These are phyloP conservation scores for Drosophila nigricruria DNA, from an alignment of 2,888 invertebrate species.

Conservation along the genomic window DNA sequence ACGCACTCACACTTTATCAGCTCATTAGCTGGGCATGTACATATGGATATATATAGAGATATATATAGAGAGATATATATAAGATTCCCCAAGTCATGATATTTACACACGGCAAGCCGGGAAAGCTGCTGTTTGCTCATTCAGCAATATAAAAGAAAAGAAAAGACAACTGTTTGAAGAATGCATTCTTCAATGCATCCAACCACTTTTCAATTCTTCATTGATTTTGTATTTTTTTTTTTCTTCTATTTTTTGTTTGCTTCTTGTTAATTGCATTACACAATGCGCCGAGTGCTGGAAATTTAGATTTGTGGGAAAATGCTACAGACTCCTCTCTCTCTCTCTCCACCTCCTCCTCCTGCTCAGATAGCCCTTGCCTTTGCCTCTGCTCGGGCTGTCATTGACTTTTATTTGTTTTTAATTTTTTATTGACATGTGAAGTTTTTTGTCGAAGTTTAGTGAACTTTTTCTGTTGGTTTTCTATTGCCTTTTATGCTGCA, in stretches of 20 bases:
- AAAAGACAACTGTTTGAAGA: constrained; percentile 60
- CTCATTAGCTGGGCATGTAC: constrained; percentile 47
- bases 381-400: constrained; percentile 50
- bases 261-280: constrained; percentile 81
- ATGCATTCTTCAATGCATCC: constrained; percentile 74
- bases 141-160: constrained; percentile 13
- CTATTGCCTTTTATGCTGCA: constrained; percentile 45
- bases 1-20: constrained; percentile 48
- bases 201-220: constrained; percentile 65
- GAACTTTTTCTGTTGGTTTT: constrained; percentile 66
- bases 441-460: constrained; percentile 73
- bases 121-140: constrained; percentile 67
- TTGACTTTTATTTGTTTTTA: constrained; percentile 80
- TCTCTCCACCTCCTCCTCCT: neutral
- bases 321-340: constrained; percentile 16
- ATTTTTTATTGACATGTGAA: constrained; percentile 82
- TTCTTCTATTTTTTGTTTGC: constrained; percentile 57
- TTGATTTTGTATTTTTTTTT: constrained; percentile 56
- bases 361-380: neutral
- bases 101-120: constrained; percentile 44
- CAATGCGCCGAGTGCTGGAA: constrained; percentile 67
- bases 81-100: constrained; percentile 59
- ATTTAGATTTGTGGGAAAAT: constrained; percentile 80
- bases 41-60: neutral
- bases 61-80: neutral